A percentile compares a stretch with the other conserved stretches of the same genome.
Conservation (phyloP, 2,113 vertebrate species). For the Lipotes vexillifer region DNA sequence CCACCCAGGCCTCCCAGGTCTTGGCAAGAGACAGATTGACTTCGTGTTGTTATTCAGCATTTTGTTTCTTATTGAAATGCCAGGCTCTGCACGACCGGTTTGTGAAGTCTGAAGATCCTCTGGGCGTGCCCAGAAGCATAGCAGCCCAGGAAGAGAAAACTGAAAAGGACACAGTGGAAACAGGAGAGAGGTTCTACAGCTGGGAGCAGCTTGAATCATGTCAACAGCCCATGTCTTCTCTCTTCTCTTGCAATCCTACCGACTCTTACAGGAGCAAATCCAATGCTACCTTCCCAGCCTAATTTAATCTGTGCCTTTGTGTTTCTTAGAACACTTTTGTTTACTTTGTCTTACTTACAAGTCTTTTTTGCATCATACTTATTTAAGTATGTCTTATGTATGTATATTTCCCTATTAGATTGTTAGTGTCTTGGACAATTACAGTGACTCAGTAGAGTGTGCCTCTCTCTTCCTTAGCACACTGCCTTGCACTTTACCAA, state of each 20-base stretch:
- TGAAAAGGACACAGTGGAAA: not conserved
- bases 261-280: not conserved
- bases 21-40: constrained; percentile 35
- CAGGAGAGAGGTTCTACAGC: not conserved
- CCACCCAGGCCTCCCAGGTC: constrained; percentile 32
- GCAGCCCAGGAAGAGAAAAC: not conserved
- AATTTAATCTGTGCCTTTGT: not conserved
- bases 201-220: not conserved
- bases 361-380: not conserved
- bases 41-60: constrained; percentile 63
- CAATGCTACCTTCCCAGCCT: not conserved
- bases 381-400: not conserved
- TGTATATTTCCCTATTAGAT: not conserved
- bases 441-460: not conserved
- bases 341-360: not conserved
- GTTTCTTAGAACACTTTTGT: not conserved
- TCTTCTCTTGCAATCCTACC: not conserved
- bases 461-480: not conserved
- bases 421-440: not conserved
- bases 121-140: not conserved
- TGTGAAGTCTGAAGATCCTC: constrained; percentile 37
- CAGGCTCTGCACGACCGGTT: constrained; percentile 49
- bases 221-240: not conserved
- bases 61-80: constrained; percentile 48
- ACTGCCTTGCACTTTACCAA: not conserved